Evolutionary conservation across 2,888 invertebrate genomes (phyloP).

Genomic region (Synanthedon formicaeformis): DNA sequence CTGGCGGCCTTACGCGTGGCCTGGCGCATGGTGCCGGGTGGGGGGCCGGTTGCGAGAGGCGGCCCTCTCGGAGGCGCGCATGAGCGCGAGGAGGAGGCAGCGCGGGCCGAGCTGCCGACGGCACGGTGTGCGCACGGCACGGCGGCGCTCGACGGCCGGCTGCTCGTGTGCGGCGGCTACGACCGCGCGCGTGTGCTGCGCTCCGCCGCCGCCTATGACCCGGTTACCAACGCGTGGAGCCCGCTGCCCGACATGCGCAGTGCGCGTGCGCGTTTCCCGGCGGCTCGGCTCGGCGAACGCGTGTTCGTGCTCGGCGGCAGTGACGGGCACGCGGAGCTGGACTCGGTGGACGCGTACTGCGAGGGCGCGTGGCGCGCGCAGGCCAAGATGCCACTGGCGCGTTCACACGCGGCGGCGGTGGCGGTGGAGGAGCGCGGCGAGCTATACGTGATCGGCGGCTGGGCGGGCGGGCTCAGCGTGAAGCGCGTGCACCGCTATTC

Average conservation of each 20-base stretch:
- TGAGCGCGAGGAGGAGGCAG: background rate
- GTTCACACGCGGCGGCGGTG: constrained; percentile 82
- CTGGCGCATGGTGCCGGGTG: constrained; percentile 15
- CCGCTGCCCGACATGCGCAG: constrained; percentile 77
- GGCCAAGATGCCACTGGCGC: constrained; percentile 52
- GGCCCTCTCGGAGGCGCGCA: constrained; percentile 3
- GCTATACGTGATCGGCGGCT: constrained; percentile 84
- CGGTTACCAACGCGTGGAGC: constrained; percentile 77
- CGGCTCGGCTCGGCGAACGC: constrained; percentile 72
- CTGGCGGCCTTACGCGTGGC: constrained; percentile 22
- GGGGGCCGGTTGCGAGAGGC: constrained; percentile 6
- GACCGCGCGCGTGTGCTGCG: constrained; percentile 86
- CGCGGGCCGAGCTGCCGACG: constrained; percentile 13
- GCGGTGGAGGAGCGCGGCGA: constrained; percentile 71
- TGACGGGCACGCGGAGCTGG: constrained; percentile 85
- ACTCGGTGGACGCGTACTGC: constrained; percentile 50
- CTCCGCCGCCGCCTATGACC: constrained; percentile 80
- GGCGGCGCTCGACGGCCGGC: constrained; percentile 75
- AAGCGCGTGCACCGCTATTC: constrained; percentile 80
- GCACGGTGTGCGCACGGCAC: constrained; percentile 81
- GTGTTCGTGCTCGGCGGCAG: constrained; percentile 87
- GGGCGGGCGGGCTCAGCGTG: constrained; percentile 73
- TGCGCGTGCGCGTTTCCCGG: constrained; percentile 83
- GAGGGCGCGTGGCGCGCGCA: constrained; percentile 20
- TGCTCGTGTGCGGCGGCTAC: constrained; percentile 85